Percentiles rank a stretch among this genome's conserved stretches.
These are phyloP conservation scores for Peribatodes rhomboidaria DNA, from an alignment of 2,888 invertebrate genomes.

Conservation along the genomic window DNA sequence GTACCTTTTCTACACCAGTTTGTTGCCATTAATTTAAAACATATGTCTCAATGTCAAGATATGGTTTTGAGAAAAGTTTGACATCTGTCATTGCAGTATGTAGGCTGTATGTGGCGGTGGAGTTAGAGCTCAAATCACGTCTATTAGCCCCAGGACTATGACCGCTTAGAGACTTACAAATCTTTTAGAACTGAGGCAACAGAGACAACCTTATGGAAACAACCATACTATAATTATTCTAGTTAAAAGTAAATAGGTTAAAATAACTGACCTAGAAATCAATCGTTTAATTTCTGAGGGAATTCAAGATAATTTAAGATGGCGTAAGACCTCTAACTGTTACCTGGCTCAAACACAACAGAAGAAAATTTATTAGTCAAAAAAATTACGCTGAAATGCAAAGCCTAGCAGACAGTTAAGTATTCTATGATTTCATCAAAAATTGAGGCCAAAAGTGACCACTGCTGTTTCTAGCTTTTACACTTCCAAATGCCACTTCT, in stretches of 20 bases:
- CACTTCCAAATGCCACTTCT: conserved; percentile 33
- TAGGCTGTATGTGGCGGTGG: conserved; percentile 45
- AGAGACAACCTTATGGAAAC: neutral
- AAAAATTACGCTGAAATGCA: too few species aligned
- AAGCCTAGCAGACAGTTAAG: too few species aligned
- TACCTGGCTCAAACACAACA: too few species aligned
- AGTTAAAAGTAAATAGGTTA: too few species aligned
- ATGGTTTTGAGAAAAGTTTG: conserved; percentile 13
- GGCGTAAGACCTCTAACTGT: too few species aligned
- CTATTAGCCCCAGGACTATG: conserved; percentile 84
- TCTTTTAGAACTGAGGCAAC: conserved; percentile 35
- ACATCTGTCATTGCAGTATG: conserved; percentile 10
- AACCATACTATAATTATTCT: neutral
- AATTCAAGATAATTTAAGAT: too few species aligned
- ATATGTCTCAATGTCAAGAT: too few species aligned
- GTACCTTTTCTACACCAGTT: too few species aligned
- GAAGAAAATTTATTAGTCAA: too few species aligned
- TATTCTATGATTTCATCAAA: neutral
- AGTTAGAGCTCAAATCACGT: conserved; percentile 81
- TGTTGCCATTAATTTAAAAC: neutral
- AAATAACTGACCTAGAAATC: too few species aligned
- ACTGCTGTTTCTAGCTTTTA: neutral
- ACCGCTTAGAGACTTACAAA: conserved; percentile 69
- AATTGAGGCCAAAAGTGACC: neutral
- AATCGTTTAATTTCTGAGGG: too few species aligned